Evolutionary conservation across 2,888 invertebrate genomes (phyloP).

Genomic region (Cryptophagus acutangulus): DNA sequence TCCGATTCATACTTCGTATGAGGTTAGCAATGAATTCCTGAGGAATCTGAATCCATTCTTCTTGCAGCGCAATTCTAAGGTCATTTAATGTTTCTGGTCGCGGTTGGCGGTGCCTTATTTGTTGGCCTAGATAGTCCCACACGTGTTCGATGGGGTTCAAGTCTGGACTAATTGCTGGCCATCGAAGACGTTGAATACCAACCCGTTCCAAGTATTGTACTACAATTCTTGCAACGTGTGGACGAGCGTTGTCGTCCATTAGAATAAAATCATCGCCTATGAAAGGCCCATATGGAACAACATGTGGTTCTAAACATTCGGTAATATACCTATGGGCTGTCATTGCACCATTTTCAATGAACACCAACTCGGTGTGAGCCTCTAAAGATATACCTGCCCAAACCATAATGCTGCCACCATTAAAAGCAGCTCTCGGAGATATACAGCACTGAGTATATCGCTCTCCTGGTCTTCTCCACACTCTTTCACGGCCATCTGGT

Average conservation of each 20-base stretch:
- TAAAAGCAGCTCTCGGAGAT: too few species aligned
- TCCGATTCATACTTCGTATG: too few species aligned
- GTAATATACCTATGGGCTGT: too few species aligned
- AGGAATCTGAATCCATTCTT: not conserved
- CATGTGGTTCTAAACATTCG: too few species aligned
- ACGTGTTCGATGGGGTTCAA: constrained; percentile 15
- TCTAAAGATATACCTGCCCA: too few species aligned
- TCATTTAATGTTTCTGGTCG: not conserved
- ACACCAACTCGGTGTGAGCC: too few species aligned
- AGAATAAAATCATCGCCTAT: constrained; percentile 7
- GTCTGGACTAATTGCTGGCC: too few species aligned
- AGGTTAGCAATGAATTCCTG: not conserved
- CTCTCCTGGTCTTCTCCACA: too few species aligned
- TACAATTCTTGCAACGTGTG: too few species aligned
- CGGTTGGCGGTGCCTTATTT: too few species aligned
- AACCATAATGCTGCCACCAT: not conserved
- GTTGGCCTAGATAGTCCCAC: constrained; percentile 5
- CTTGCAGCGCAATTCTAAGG: not conserved
- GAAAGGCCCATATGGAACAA: constrained; percentile 4
- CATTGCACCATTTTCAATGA: not conserved
- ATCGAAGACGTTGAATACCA: constrained; percentile 9
- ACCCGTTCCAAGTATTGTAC: not conserved
- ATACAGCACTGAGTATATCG: too few species aligned
- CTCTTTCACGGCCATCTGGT: not conserved
- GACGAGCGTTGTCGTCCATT: constrained; percentile 12